Conservation (phyloP, 2,888 invertebrate species). For the Rhimphoctona megacephalus region DNA sequence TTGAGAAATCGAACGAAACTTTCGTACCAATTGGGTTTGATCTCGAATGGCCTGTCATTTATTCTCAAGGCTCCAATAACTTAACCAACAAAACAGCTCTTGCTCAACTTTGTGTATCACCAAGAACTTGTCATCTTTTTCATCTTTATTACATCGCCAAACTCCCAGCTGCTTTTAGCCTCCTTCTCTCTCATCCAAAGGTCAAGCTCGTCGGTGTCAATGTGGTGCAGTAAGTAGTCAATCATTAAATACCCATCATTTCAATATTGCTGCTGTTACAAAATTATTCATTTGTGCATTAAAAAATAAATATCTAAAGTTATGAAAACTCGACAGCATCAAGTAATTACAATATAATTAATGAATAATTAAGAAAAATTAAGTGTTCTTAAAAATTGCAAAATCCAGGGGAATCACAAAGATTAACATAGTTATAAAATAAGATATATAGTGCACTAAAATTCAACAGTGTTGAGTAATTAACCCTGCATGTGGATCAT, state of each 20-base stretch:
- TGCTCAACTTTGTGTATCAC: constrained; percentile 87
- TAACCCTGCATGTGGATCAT: too few relatives aligned
- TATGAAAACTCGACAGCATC: not conserved
- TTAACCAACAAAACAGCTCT: constrained; percentile 86
- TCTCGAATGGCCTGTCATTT: constrained; percentile 88
- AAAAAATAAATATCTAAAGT: not conserved
- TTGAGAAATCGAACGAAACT: constrained; percentile 78
- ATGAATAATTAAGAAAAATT: not conserved
- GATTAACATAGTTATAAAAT: not conserved
- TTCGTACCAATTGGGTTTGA: constrained; percentile 88
- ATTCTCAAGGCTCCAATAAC: constrained; percentile 87
- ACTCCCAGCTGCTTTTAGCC: constrained; percentile 86
- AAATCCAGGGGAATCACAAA: not conserved
- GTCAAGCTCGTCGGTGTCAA: constrained; percentile 88
- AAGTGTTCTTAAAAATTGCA: not conserved
- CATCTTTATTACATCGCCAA: constrained; percentile 86
- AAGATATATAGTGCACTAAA: too few relatives aligned
- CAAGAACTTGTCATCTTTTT: constrained; percentile 86
- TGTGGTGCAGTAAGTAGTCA: constrained; percentile 87
- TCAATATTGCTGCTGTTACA: not conserved
- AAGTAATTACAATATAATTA: not conserved
- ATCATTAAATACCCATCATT: not conserved
- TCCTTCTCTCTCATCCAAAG: constrained; percentile 87
- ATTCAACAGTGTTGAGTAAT: too few relatives aligned
- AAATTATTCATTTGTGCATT: not conserved